Percentiles rank a stretch among this genome's conserved stretches.
Conservation (phyloP, 2,888 invertebrate species). For the Prenolepis imparis region DNA sequence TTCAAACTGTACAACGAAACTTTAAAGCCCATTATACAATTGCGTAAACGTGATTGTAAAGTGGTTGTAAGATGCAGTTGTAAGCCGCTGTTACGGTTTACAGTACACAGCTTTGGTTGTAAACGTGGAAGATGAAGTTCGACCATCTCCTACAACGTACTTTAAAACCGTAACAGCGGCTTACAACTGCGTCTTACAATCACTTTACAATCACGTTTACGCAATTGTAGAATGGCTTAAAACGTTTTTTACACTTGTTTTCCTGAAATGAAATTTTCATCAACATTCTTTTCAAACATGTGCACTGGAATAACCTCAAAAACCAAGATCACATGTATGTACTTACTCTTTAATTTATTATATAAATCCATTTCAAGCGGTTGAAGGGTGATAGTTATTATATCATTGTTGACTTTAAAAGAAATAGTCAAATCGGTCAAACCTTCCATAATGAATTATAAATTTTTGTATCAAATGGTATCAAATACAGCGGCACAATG, state of each 20-base stretch:
- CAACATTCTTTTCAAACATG: neutral
- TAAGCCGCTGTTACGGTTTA: neutral
- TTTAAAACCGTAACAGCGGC: too few relatives aligned
- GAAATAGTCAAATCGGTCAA: neutral
- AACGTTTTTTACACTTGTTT: neutral
- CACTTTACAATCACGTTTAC: neutral
- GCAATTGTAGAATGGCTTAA: slow-evolving; percentile 8
- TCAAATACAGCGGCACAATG: too few relatives aligned
- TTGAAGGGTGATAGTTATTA: neutral
- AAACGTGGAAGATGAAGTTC: too few relatives aligned
- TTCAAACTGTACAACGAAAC: slow-evolving; percentile 10
- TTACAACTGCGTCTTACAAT: neutral
- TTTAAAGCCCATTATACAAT: neutral
- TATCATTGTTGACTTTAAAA: neutral
- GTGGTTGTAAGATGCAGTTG: neutral
- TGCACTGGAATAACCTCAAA: slow-evolving; percentile 13
- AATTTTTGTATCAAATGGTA: too few relatives aligned
- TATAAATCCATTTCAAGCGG: neutral
- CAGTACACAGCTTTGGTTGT: neutral
- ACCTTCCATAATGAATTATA: neutral
- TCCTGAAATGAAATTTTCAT: slow-evolving; percentile 8
- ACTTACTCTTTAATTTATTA: slow-evolving; percentile 9
- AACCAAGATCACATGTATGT: neutral
- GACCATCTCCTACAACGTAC: too few relatives aligned
- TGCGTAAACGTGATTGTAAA: neutral